Conservation (phyloP, 1,140 invertebrate genomes). For the Antheraea mylitta region DNA sequence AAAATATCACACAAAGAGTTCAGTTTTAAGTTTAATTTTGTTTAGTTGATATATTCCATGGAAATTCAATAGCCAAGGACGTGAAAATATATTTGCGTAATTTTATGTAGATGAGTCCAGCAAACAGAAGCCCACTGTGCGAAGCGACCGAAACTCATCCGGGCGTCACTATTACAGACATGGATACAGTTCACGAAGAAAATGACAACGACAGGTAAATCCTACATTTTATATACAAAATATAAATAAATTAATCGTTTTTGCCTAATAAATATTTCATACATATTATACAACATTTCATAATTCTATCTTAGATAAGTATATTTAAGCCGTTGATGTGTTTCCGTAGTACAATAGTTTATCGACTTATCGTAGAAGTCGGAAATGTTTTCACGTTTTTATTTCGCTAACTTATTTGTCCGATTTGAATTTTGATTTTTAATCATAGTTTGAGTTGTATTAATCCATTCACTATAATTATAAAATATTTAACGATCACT, state of each 20-base stretch:
- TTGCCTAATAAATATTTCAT: background rate
- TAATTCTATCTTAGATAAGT: background rate
- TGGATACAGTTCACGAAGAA: slow-evolving; percentile 72
- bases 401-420: background rate
- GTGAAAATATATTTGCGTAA: slow-evolving; percentile 14
- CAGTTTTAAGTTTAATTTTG: background rate
- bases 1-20: background rate
- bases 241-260: background rate
- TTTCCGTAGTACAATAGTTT: background rate
- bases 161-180: slow-evolving; percentile 63
- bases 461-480: background rate
- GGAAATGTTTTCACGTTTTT: background rate
- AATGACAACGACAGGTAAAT: slow-evolving; percentile 70
- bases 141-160: slow-evolving; percentile 55
- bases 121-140: slow-evolving; percentile 49
- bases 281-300: background rate
- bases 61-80: slow-evolving; percentile 13
- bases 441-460: too few species aligned
- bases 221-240: background rate
- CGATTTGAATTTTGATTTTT: too few species aligned
- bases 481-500: too few species aligned
- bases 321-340: background rate
- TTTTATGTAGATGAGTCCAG: slow-evolving; percentile 58
- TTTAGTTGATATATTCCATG: background rate
- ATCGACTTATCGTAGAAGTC: background rate